Evolutionary conservation across 2,113 vertebrate genomes (phyloP), one percentile per base, ranked within the genome.

Genomic region (Copsychus sechellarum): DNA sequence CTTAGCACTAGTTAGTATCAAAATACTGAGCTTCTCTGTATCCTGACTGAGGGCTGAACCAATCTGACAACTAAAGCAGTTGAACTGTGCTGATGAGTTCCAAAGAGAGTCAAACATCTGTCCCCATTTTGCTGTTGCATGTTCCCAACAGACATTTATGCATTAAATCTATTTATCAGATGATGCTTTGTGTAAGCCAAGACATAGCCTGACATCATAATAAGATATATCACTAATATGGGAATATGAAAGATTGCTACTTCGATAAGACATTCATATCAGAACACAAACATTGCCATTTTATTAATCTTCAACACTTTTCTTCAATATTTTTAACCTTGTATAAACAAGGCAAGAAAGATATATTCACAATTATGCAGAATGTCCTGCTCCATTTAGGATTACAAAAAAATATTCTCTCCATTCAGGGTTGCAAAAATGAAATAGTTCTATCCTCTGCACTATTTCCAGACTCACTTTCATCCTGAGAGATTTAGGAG

Each of bases 161-260:
- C 53, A 93, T 94, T 95, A 97, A 90, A 82, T 90, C 91, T 95
- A 53, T 97, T 95, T 95, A 96, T 95, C 88, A 97, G 94, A 96
- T 5, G 19, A 96, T 82, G 82, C 48, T 96, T 92, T 93, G 91
- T 90, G 53, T 95, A 95, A 97, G 92, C 86, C 93, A 93, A 96
- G 90, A 91, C 86, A 95, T 9, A 93, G 64, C 66, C 86, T 83
- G 57, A 31, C 73, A 80, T 72, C 71, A 34, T 95, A 92, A 92
- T 60, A 95, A 71, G 93, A 87, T 94, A 78, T 87, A 93, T 95
- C 34, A 70, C 77, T 92, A 95, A 91, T 93, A 87, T 45, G 38
- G 43, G 56, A 95, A 89, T 66, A 96, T 56, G 70, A 95, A 78
- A 74, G 60, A 89, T 74, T 81, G 23, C 13, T 83, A 56, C 74